Conservation (phyloP, 2,113 vertebrate species). For the Globicephala melas region DNA sequence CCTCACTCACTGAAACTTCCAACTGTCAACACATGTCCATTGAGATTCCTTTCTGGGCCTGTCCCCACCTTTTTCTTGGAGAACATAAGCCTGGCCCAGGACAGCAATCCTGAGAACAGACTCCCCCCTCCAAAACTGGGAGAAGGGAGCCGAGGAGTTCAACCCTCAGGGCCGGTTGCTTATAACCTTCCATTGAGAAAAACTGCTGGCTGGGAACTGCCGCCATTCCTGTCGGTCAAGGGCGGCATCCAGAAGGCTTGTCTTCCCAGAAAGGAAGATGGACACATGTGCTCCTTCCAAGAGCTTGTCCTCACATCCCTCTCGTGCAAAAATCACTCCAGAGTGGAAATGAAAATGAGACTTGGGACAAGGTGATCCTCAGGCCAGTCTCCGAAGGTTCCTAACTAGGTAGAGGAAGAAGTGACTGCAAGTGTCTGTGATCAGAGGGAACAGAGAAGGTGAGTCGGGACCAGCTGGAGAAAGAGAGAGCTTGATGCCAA, state of each 20-base stretch:
- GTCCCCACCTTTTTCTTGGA: not conserved
- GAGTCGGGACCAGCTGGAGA: not conserved
- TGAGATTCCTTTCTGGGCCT: not conserved
- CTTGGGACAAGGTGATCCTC: not conserved
- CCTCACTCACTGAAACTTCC: not conserved
- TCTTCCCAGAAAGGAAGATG: not conserved
- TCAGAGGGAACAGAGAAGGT: not conserved
- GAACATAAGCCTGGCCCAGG: not conserved
- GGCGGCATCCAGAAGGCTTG: accelerated
- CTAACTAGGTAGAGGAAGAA: not conserved
- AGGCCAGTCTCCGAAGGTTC: not conserved
- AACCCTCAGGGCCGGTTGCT: not conserved
- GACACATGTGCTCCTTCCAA: not conserved
- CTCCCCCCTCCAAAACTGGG: not conserved
- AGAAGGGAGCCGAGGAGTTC: not conserved
- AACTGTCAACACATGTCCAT: not conserved
- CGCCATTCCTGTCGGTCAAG: not conserved
- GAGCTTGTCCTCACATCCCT: not conserved
- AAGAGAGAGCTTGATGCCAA: not conserved
- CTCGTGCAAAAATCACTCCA: not conserved
- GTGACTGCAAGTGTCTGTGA: not conserved
- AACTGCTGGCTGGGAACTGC: not conserved
- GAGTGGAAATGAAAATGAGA: not conserved
- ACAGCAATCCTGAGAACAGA: not conserved
- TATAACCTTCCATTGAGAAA: constrained; percentile 20